Conservation (phyloP, 2,113 vertebrate genomes). For the Kryptolebias marmoratus region DNA sequence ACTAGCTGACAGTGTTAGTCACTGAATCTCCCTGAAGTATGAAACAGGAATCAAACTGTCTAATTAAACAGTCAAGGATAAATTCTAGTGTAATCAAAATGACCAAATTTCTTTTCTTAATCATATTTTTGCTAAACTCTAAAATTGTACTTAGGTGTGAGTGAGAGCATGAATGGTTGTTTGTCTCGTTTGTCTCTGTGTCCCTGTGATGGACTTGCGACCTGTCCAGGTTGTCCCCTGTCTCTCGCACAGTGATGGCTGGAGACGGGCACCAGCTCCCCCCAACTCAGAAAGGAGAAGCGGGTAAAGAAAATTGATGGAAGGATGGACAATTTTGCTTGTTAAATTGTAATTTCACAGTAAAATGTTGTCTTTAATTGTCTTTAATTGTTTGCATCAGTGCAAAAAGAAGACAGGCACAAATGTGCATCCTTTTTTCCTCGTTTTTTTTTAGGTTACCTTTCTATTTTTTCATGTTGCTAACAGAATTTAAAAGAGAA, state of each 20-base stretch:
- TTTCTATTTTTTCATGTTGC: constrained; percentile 31
- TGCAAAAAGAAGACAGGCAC: constrained; percentile 15
- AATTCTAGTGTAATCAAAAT: constrained; percentile 59
- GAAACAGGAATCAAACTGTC: constrained; percentile 66
- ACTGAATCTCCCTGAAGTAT: constrained; percentile 60
- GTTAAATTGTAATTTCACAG: constrained; percentile 36
- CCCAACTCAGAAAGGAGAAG: too few relatives aligned
- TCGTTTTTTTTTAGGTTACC: constrained; percentile 13
- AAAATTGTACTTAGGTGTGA: too few relatives aligned
- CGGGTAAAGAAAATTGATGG: too few relatives aligned
- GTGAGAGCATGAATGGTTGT: too few relatives aligned
- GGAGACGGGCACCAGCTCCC: too few relatives aligned
- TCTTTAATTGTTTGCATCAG: constrained; percentile 15
- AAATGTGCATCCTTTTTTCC: constrained; percentile 5
- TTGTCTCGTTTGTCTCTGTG: too few relatives aligned
- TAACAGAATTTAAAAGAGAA: constrained; percentile 26
- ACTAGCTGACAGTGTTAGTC: constrained; percentile 31
- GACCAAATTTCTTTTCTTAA: constrained; percentile 50
- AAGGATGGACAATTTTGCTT: background rate
- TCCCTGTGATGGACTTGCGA: too few relatives aligned
- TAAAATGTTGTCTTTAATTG: constrained; percentile 7
- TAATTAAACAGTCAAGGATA: constrained; percentile 61
- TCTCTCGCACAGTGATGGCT: too few relatives aligned
- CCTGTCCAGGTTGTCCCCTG: too few relatives aligned
- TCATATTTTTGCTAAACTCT: constrained; percentile 23